Evolutionary conservation across 1,140 invertebrate genomes (phyloP).

Genomic region (Cotesia vestalis): DNA sequence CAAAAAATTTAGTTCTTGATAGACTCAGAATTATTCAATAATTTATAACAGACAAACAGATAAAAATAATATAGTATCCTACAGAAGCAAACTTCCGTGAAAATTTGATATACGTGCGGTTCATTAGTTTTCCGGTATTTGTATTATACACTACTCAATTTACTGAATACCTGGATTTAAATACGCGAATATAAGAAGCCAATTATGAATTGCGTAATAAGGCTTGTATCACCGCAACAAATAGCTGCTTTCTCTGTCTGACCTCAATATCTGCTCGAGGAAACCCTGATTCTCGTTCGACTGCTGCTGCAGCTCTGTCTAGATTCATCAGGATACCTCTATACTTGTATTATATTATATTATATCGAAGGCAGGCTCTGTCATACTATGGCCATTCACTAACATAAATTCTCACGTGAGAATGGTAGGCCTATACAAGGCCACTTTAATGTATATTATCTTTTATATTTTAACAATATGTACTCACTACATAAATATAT

Average conservation of each 20-base stretch:
- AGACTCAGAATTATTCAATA: too few relatives aligned
- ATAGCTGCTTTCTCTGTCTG: constrained; percentile 57
- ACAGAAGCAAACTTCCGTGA: constrained; percentile 26
- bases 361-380: constrained; percentile 3
- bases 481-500: too few relatives aligned
- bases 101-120: constrained; percentile 12
- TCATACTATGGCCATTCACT: constrained; percentile 26
- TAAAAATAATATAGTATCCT: neutral
- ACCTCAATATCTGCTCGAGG: constrained; percentile 54
- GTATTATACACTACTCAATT: constrained; percentile 16
- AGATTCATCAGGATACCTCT: constrained; percentile 28
- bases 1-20: too few relatives aligned
- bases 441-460: neutral
- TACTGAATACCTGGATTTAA: constrained; percentile 32
- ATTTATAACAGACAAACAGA: neutral
- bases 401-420: constrained; percentile 27
- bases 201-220: constrained; percentile 57
- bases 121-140: constrained; percentile 32
- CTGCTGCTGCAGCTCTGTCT: constrained; percentile 28
- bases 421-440: constrained; percentile 37
- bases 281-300: constrained; percentile 42
- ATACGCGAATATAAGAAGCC: constrained; percentile 38
- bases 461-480: constrained; percentile 2
- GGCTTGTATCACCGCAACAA: constrained; percentile 48
- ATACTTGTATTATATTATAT: too few relatives aligned